Conservation (phyloP, 2,888 invertebrate species). For the Steinernema carpocapsae region DNA sequence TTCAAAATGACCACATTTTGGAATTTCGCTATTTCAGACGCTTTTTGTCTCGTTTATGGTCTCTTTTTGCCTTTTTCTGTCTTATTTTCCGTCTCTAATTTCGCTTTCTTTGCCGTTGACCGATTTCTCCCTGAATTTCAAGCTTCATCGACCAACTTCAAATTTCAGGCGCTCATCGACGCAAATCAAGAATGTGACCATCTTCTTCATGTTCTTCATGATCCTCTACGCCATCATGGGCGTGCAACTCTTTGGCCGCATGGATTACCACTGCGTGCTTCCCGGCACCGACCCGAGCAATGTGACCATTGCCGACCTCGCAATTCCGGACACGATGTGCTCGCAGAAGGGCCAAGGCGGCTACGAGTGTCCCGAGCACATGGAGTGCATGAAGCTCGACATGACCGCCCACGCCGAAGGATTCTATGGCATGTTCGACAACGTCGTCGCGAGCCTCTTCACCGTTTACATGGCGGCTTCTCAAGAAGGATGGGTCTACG, state of each 20-base stretch:
- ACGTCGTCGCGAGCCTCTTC: constrained; percentile 87
- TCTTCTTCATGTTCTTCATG: constrained; percentile 99
- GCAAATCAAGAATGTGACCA: constrained; percentile 98
- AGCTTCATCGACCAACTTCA: no score
- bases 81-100: no score
- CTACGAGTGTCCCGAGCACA: constrained; percentile 91
- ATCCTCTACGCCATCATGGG: constrained; percentile 95
- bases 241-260: constrained; percentile 97
- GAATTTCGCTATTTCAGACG: no score
- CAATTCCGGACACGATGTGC: constrained; percentile 98
- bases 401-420: constrained; percentile 87
- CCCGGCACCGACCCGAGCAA: constrained; percentile 73
- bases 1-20: no score
- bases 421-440: constrained; percentile 93
- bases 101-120: no score
- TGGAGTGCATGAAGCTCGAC: constrained; percentile 93
- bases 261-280: constrained; percentile 94
- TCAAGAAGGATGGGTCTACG: constrained; percentile 99
- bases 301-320: constrained; percentile 89
- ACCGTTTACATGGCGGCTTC: constrained; percentile 99
- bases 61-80: no score
- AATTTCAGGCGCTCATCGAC: constrained; percentile 92
- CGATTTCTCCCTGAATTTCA: no score
- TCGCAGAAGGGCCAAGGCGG: constrained; percentile 73
- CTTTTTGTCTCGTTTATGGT: no score